Evolutionary conservation across 2,888 invertebrate species (phyloP), one percentile per base, ranked within the genome.

Genomic region (Drosophila birchii): DNA sequence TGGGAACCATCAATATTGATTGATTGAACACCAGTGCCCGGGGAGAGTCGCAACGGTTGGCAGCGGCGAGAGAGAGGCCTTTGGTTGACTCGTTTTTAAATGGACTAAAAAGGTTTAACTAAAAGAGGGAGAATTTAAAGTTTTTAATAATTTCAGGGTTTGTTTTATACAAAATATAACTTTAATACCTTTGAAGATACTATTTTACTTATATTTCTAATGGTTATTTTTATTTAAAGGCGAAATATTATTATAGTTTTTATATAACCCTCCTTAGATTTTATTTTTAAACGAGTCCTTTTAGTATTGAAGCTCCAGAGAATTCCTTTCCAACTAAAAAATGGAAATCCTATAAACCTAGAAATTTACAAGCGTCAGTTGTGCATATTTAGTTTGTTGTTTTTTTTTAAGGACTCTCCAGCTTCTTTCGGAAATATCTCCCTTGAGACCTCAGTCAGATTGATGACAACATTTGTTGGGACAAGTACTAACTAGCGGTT

Each of bases 381-480:
- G 83, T 44, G 57, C 43, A 14, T 9, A 26, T 26, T 54, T 38
- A 44, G 51, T 62, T 58, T n/a, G n/a, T n/a, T n/a, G n/a, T 26
- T 26, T 26, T 23, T 66, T 66, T 58, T 69, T 70, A 70, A 86
- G 81, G 83, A 78, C 67, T 49, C 60, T 47, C 18, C 41, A 49
- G 53, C 23, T 34, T 14, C 32, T 4, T 4, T 23, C 38, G 67
- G 45, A 23, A 9, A 26, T 51, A 39, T 20, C 41, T 70, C 75
- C 78, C 89, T 45, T 23, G 74, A 62, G 63, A 70, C 18, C 26
- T 1, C 68, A 73, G 86, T 1, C 68, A 73, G 88, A 84, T 84
- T 84, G 87, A 88, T 84, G 84, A 81, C 84, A 78, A 62, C 85
- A 89, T 87, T 86, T 84, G 87, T 88, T 86, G 81, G 86, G 81